Conservation (phyloP, 2,888 invertebrate genomes). For the Stenurella melanura region DNA sequence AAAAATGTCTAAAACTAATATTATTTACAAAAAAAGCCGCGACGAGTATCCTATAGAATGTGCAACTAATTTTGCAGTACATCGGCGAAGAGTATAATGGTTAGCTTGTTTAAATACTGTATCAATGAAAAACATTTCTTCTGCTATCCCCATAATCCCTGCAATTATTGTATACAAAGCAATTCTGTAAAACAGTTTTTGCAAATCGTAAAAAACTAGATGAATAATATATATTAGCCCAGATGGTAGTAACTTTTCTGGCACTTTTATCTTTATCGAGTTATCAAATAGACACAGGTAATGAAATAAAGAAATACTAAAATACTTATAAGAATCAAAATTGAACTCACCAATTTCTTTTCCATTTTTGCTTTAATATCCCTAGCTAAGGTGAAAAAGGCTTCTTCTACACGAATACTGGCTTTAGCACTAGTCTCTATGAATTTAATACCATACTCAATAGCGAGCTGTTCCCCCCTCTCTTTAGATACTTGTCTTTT, state of each 20-base stretch:
- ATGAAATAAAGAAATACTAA: neutral
- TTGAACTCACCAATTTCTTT: conserved; percentile 91
- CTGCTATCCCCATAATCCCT: too few relatives aligned
- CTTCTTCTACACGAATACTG: conserved; percentile 97
- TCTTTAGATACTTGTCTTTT: conserved; percentile 97
- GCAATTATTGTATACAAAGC: too few relatives aligned
- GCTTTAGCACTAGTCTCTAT: conserved; percentile 99
- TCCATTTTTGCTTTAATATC: conserved; percentile 99
- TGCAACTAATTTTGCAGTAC: too few relatives aligned
- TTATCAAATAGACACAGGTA: neutral
- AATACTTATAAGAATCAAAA: conserved; percentile 11
- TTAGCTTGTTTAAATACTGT: too few relatives aligned
- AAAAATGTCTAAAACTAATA: too few relatives aligned
- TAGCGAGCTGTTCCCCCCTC: conserved; percentile 95
- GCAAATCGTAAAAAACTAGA: too few relatives aligned
- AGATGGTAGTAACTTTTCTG: neutral
- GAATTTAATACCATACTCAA: conserved; percentile 99
- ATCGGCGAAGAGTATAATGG: too few relatives aligned
- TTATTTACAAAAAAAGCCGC: too few relatives aligned
- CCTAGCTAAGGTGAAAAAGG: conserved; percentile 97
- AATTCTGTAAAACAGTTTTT: too few relatives aligned
- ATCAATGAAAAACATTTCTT: too few relatives aligned
- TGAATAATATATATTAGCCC: too few relatives aligned
- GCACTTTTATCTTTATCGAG: conserved; percentile 11
- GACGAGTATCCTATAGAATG: too few relatives aligned